Percentiles rank a stretch among this genome's conserved stretches.
phyloP scores from a whole-genome alignment of 2,888 invertebrate species.

The Hirtodrosophila histrioides region DNA sequence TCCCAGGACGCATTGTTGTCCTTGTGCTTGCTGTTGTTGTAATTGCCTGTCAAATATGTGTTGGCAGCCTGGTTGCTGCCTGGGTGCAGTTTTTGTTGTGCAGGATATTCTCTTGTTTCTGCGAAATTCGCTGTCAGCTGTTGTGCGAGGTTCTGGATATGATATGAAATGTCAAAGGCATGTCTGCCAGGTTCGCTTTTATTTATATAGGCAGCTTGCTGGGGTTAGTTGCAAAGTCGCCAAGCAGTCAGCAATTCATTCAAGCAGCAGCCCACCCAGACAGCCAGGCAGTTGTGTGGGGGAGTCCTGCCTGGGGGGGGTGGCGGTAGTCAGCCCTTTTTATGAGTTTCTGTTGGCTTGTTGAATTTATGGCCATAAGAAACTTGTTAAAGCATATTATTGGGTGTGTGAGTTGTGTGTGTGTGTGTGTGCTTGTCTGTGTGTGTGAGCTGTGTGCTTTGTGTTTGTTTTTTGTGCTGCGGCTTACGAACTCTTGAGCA shows the following conservation, averaged over 20 bases:
- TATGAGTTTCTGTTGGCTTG: slow-evolving; percentile 78
- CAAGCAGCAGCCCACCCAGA: not conserved
- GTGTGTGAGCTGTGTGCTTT: slow-evolving; percentile 21
- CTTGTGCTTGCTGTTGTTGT: slow-evolving; percentile 4
- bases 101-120: slow-evolving; percentile 40
- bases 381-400: slow-evolving; percentile 79
- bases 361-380: slow-evolving; percentile 79
- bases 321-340: slow-evolving; percentile 63
- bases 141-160: slow-evolving; percentile 28
- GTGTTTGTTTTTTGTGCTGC: slow-evolving; percentile 52
- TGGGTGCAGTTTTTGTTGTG: slow-evolving; percentile 32
- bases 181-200: slow-evolving; percentile 64
- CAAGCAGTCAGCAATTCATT: slow-evolving; percentile 39
- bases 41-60: slow-evolving; percentile 42
- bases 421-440: slow-evolving; percentile 21
- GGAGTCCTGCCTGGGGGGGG: not conserved
- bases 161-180: slow-evolving; percentile 74
- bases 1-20: slow-evolving; percentile 13
- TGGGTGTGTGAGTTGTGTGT: slow-evolving; percentile 69
- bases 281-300: not conserved
- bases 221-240: slow-evolving; percentile 62
- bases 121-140: slow-evolving; percentile 41
- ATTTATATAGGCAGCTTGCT: slow-evolving; percentile 66
- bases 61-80: slow-evolving; percentile 8
- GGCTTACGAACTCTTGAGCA: slow-evolving; percentile 51